These are phyloP conservation scores for Syrrhaptes paradoxus DNA, from an alignment of 2,113 vertebrate species.

Conservation along the genomic window DNA sequence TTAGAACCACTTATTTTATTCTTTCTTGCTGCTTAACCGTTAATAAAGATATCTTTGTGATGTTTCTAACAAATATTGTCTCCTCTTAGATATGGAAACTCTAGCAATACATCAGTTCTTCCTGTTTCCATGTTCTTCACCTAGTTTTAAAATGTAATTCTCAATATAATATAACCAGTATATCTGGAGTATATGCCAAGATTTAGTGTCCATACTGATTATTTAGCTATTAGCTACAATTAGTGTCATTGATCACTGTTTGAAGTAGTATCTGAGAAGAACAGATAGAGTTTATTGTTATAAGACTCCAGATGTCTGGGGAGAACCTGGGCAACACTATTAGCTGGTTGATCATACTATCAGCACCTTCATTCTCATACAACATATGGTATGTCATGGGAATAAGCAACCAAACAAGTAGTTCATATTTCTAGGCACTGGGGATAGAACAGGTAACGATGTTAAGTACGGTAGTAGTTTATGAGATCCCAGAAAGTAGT, in stretches of 20 bases:
- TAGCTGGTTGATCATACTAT: background rate
- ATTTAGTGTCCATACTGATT: background rate
- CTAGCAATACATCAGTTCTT: background rate
- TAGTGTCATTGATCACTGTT: background rate
- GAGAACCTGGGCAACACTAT: background rate
- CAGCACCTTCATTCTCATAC: background rate
- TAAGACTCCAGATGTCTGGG: background rate
- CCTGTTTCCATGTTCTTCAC: background rate
- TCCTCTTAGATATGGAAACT: background rate
- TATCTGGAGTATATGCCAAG: background rate
- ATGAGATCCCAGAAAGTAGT: background rate
- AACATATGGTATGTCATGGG: background rate
- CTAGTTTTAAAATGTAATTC: background rate
- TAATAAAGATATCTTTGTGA: background rate
- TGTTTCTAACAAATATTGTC: background rate
- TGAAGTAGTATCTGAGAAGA: background rate
- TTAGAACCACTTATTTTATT: background rate
- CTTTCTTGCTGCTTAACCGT: background rate
- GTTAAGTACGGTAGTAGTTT: background rate
- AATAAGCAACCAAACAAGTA: background rate
- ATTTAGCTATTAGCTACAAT: background rate
- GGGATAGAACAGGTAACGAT: background rate
- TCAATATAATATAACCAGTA: background rate
- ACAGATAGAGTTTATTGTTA: background rate
- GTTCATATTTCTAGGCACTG: background rate